Conservation (phyloP, 2,797 vertebrate species). For the Peromyscus aztecus region DNA sequence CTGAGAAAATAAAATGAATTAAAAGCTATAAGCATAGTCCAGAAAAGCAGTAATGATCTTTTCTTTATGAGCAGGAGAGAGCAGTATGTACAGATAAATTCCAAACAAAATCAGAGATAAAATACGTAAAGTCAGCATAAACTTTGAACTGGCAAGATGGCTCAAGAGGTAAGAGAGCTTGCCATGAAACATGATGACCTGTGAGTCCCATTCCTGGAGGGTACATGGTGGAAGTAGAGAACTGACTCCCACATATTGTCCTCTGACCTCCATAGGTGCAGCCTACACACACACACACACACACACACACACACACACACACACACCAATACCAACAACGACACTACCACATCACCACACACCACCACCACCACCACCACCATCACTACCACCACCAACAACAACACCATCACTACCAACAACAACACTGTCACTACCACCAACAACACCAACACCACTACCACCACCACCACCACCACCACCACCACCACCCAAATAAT, state of each 20-base stretch:
- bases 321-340: background rate
- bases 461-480: no score
- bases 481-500: background rate
- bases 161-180: background rate
- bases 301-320: background rate
- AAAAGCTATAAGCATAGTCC: background rate
- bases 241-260: background rate
- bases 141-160: background rate
- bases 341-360: no score
- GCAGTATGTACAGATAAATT: background rate
- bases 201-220: background rate
- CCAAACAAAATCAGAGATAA: conserved; percentile 33
- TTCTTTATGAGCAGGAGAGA: conserved; percentile 3
- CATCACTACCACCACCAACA: no score
- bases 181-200: background rate
- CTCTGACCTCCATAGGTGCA: background rate
- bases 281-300: background rate
- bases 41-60: background rate
- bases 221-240: background rate
- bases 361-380: no score
- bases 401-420: no score
- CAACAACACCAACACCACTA: no score
- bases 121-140: background rate
- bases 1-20: conserved; percentile 44
- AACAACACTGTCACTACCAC: no score